Percentiles rank a stretch among this genome's conserved stretches.
These are phyloP conservation scores for Macrophya alboannulata DNA, from an alignment of 2,888 invertebrate species.

Conservation along the genomic window DNA sequence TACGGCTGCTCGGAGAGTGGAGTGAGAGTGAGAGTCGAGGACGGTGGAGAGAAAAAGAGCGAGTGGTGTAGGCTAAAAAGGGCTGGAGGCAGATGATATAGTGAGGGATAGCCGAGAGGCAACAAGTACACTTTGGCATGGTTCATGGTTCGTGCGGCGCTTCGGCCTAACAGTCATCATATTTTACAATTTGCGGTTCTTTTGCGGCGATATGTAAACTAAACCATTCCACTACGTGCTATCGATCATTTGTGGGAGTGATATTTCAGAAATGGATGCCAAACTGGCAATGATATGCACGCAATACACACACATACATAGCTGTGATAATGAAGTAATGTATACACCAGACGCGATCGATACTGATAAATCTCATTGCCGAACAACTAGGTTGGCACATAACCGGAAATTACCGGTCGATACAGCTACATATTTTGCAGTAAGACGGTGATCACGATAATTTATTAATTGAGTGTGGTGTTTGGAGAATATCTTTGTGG, in stretches of 20 bases:
- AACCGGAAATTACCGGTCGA: neutral
- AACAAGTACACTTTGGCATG: slow-evolving; percentile 67
- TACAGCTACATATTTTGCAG: neutral
- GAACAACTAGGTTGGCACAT: neutral
- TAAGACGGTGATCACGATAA: neutral
- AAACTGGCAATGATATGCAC: neutral
- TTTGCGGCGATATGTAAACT: neutral
- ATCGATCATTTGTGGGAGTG: neutral
- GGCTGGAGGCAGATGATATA: slow-evolving; percentile 59
- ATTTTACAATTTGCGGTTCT: neutral
- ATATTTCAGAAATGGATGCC: neutral
- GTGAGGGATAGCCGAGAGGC: slow-evolving; percentile 61
- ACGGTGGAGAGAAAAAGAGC: slow-evolving; percentile 42
- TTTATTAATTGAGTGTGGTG: neutral
- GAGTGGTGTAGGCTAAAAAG: slow-evolving; percentile 59
- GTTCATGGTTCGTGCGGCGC: slow-evolving; percentile 61
- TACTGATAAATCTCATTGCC: neutral
- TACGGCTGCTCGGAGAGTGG: slow-evolving; percentile 69
- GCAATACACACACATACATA: neutral
- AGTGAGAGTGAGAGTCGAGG: slow-evolving; percentile 58
- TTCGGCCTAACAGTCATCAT: neutral
- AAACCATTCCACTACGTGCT: neutral
- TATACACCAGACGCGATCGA: neutral
- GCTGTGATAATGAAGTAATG: neutral
- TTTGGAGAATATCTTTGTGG: neutral